phyloP scores from a whole-genome alignment of 2,888 invertebrate species.

The Neoitamus cyanurus region DNA sequence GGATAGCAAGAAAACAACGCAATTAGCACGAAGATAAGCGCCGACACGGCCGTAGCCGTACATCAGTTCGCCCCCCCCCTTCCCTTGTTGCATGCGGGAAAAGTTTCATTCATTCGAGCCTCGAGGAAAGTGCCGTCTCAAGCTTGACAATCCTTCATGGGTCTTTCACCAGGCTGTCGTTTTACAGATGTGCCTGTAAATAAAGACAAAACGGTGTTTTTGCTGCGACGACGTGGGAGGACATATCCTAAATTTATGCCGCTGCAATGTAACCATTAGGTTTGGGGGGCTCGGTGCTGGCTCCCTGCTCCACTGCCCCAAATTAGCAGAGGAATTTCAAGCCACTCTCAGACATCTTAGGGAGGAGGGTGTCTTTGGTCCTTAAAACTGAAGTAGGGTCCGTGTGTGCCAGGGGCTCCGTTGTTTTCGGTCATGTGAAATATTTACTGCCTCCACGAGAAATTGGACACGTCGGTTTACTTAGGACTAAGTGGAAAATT shows the following conservation, averaged over 20 bases:
- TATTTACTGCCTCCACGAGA: constrained; percentile 24
- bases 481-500: constrained; percentile 38
- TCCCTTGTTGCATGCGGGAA: neutral
- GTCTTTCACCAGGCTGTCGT: neutral
- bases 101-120: neutral
- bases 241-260: constrained; percentile 11
- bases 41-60: neutral
- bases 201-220: neutral
- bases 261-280: neutral
- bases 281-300: neutral
- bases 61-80: neutral
- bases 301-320: neutral
- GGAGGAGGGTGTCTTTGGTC: neutral
- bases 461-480: constrained; percentile 37
- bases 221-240: neutral
- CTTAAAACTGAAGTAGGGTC: neutral
- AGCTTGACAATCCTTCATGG: neutral
- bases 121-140: neutral
- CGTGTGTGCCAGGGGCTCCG: neutral
- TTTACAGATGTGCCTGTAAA: neutral
- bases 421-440: constrained; percentile 15
- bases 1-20: neutral
- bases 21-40: neutral
- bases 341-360: neutral
- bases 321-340: neutral